Evolutionary conservation across 1,140 invertebrate genomes (phyloP), one percentile per base, ranked within the genome.

Genomic region (Papilio polytes): DNA sequence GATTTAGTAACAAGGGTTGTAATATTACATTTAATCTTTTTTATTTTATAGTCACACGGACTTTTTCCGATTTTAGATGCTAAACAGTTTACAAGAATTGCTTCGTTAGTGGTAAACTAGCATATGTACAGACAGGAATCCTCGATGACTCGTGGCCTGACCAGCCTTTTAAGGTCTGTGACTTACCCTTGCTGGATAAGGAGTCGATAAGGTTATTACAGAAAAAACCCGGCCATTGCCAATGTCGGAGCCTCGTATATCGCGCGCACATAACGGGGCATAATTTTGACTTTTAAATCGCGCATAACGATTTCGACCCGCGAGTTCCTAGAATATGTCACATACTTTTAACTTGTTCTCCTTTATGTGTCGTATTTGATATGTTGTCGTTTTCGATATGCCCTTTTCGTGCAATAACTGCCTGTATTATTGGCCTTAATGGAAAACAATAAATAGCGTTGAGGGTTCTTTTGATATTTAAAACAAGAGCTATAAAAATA

Each of bases 191-290:
- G 87, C 91, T 86, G 46, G 51, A 86, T 90, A 90, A 84, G 88
- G 88, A 80, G 78, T 20, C 48, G 80, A 81, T 91, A 91, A 91
- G 90, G 90, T 89, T 86, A 86, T 82, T 84, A 59, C 74, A 86
- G 81, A 87, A 89, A 90, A 78, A 91, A 91, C 88, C 86, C 83
- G 80, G 83, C 87, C 90, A 91, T 83, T 90, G 88, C 82, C 92
- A 92, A 82, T 91, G 88, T 77, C 86, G 74, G 78, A 86, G 74
- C 89, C 85, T 88, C 81, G 83, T 51, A 31, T 31, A 70, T 31
- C 26, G 22, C 80, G 80, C 59, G 70, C 36, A 44, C 73, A 70
- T 78, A 66, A 78, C 78, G 59, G 80, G 80, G 73, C 80, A 81
- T 80, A 74, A 84, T 83, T 85, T 85, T 86, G 81, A 86, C 82